Evolutionary conservation across 2,113 vertebrate species (phyloP).

Genomic region (Dasypus novemcinctus): DNA sequence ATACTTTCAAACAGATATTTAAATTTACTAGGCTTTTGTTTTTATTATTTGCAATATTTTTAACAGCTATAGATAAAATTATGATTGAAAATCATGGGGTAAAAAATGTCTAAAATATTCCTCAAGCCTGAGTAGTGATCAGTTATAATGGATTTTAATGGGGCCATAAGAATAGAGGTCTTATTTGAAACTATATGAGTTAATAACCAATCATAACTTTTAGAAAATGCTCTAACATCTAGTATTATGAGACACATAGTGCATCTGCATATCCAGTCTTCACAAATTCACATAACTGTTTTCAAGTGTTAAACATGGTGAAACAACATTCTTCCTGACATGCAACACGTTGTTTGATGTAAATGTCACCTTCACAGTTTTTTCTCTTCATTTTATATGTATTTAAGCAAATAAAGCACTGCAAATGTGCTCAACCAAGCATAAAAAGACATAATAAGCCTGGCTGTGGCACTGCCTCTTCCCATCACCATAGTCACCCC

Average conservation of each 20-base stretch:
- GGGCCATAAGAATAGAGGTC: background rate
- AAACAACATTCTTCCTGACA: background rate
- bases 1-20: slow-evolving; percentile 77
- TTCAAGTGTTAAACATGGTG: background rate
- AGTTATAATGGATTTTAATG: background rate
- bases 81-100: background rate
- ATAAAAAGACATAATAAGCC: background rate
- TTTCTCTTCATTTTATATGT: background rate
- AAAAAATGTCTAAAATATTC: background rate
- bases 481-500: background rate
- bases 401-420: background rate
- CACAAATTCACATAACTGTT: background rate
- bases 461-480: background rate
- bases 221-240: background rate
- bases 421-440: background rate
- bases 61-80: background rate
- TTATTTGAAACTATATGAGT: background rate
- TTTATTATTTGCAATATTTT: background rate
- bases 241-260: background rate
- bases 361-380: background rate
- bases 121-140: background rate
- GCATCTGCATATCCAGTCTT: background rate
- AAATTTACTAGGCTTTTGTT: slow-evolving; percentile 70
- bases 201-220: background rate
- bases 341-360: background rate